Conservation (phyloP, 2,888 invertebrate species). For the Balanococcus diminutus region DNA sequence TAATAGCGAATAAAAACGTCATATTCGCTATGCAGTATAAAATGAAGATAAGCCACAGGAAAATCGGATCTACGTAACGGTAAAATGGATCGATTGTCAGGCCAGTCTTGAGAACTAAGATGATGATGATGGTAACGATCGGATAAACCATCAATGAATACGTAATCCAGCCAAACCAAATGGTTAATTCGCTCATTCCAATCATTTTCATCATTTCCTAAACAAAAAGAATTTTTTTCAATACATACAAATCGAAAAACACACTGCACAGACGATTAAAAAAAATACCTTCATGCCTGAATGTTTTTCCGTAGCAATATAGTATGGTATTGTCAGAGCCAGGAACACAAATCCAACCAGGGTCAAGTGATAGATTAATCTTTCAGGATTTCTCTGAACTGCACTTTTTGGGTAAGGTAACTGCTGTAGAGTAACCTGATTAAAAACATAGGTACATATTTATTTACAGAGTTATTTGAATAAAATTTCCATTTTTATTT, state of each 20-base stretch:
- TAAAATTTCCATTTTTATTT: too few relatives aligned
- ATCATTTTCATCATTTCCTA: conserved; percentile 46
- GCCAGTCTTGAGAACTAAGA: background rate
- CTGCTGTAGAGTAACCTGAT: background rate
- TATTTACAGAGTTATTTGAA: too few relatives aligned
- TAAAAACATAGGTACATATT: background rate
- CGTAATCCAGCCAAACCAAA: conserved; percentile 47
- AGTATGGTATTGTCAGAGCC: conserved; percentile 30
- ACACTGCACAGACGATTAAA: too few relatives aligned
- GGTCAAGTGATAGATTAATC: conserved; percentile 6
- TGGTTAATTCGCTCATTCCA: background rate
- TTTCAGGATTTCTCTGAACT: conserved; percentile 12
- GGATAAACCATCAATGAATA: conserved; percentile 45
- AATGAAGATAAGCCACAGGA: conserved; percentile 41
- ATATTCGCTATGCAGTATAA: conserved; percentile 24
- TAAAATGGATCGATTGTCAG: background rate
- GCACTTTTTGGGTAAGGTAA: background rate
- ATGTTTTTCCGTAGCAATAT: conserved; percentile 39
- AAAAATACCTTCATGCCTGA: conserved; percentile 33
- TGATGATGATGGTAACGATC: background rate
- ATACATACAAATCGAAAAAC: too few relatives aligned
- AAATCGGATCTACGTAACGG: background rate
- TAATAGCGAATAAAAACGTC: conserved; percentile 21
- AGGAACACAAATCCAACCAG: conserved; percentile 28
- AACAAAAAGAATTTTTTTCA: background rate